These are phyloP conservation scores for Heterochromis multidens DNA, from an alignment of 2,113 vertebrate species.

Conservation along the genomic window DNA sequence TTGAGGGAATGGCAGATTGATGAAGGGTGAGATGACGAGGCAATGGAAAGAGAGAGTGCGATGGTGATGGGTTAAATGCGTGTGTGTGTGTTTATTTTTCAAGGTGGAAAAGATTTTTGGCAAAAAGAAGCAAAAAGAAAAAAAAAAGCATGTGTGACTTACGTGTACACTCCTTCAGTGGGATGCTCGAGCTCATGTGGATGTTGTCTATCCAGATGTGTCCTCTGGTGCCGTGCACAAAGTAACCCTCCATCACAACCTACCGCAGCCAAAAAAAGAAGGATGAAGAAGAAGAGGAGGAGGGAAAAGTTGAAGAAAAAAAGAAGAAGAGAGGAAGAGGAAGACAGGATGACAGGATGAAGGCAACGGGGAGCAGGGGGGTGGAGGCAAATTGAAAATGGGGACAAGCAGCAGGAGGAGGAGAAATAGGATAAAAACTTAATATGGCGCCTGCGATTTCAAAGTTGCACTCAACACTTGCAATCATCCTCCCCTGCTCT, in stretches of 20 bases:
- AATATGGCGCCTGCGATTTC: conserved; percentile 39
- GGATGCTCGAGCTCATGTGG: conserved; percentile 83
- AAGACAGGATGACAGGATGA: conserved; percentile 9
- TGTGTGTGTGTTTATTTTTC: background rate
- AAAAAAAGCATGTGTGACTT: conserved; percentile 57
- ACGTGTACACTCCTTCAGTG: conserved; percentile 92
- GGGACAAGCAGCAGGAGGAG: conserved; percentile 21
- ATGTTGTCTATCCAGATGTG: conserved; percentile 93
- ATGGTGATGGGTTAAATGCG: background rate
- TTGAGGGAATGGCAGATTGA: background rate
- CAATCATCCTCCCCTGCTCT: conserved; percentile 19
- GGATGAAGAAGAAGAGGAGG: background rate
- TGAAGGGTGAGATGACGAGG: background rate
- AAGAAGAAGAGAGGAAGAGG: background rate
- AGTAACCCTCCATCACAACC: conserved; percentile 93
- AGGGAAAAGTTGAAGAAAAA: background rate
- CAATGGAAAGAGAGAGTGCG: background rate
- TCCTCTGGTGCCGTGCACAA: conserved; percentile 81
- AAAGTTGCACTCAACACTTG: conserved; percentile 41
- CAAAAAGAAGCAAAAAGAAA: background rate
- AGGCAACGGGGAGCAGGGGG: background rate
- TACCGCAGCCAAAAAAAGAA: conserved; percentile 27
- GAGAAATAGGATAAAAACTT: conserved; percentile 51
- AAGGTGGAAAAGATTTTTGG: background rate
- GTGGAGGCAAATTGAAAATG: conserved; percentile 15